These are phyloP conservation scores for Sardinella longiceps DNA, from an alignment of 2,797 vertebrate species.

Conservation along the genomic window DNA sequence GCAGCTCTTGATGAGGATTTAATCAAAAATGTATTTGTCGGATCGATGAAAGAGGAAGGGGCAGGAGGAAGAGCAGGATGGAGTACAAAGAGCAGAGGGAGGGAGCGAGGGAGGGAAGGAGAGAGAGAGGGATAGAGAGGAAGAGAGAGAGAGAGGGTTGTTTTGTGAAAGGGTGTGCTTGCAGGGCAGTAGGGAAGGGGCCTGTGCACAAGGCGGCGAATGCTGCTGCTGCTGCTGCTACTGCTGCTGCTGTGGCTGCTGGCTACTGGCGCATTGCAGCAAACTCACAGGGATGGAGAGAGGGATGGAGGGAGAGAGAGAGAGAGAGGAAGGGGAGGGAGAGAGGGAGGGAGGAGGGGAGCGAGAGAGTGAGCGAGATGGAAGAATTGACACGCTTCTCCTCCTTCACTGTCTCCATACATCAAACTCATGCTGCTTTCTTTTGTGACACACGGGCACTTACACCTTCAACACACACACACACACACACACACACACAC, in stretches of 20 bases:
- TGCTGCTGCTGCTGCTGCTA: constrained; percentile 44
- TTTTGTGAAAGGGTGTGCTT: constrained; percentile 45
- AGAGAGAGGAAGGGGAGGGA: neutral
- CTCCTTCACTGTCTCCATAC: constrained; percentile 69
- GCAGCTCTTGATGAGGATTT: constrained; percentile 73
- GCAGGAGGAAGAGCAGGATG: neutral
- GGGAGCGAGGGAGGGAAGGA: neutral
- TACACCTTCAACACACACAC: constrained; percentile 21
- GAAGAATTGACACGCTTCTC: constrained; percentile 68
- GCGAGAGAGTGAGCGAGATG: constrained; percentile 52
- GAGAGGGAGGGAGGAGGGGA: constrained; percentile 24
- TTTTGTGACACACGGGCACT: neutral
- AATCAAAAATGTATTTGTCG: constrained; percentile 73
- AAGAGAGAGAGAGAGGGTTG: neutral
- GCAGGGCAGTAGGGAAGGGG: constrained; percentile 32
- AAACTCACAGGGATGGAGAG: constrained; percentile 66
- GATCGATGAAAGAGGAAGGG: constrained; percentile 33
- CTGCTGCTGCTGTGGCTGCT: constrained; percentile 55
- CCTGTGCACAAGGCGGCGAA: neutral
- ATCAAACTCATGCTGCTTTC: constrained; percentile 61
- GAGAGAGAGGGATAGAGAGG: neutral
- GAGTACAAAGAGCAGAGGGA: neutral
- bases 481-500: constrained; percentile 38
- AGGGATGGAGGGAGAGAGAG: constrained; percentile 16
- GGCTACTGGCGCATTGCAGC: constrained; percentile 78